Conservation (phyloP, 2,797 vertebrate genomes). For the Catostomus latipinnis region DNA sequence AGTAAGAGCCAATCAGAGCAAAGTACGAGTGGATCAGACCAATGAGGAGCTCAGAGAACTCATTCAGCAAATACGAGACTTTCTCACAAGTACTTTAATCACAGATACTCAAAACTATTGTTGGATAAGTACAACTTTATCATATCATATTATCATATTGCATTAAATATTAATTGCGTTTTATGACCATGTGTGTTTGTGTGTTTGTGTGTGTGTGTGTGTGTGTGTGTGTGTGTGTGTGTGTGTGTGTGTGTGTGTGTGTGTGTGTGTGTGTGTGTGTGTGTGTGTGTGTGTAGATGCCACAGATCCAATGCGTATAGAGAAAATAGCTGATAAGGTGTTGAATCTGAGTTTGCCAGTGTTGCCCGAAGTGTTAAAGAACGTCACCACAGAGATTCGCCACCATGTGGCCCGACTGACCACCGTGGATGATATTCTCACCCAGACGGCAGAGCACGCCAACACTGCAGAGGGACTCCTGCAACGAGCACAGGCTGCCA, state of each 20-base stretch:
- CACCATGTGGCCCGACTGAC: slow-evolving; percentile 88
- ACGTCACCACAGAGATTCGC: slow-evolving; percentile 87
- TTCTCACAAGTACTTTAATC: slow-evolving; percentile 84
- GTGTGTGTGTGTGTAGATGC: slow-evolving; percentile 72
- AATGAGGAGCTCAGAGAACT: slow-evolving; percentile 91
- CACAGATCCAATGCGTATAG: slow-evolving; percentile 86
- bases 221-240: too few relatives aligned
- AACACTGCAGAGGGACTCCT: slow-evolving; percentile 84
- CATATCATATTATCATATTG: too few relatives aligned
- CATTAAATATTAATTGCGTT: too few relatives aligned
- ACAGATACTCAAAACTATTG: too few relatives aligned
- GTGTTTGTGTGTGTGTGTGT: too few relatives aligned
- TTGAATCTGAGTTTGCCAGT: slow-evolving; percentile 93
- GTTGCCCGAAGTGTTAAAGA: slow-evolving; percentile 83
- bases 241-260: too few relatives aligned
- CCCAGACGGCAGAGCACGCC: slow-evolving; percentile 87
- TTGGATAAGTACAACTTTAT: too few relatives aligned
- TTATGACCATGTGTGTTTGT: too few relatives aligned
- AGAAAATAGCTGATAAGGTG: slow-evolving; percentile 91
- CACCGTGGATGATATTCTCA: slow-evolving; percentile 89
- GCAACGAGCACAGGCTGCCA: slow-evolving; percentile 84
- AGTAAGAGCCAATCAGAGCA: slow-evolving; percentile 88
- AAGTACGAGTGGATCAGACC: slow-evolving; percentile 88
- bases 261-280: not conserved
- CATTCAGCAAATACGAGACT: slow-evolving; percentile 93